phyloP scores from a whole-genome alignment of 2,797 vertebrate genomes.

The Phoxinus dragarum region DNA sequence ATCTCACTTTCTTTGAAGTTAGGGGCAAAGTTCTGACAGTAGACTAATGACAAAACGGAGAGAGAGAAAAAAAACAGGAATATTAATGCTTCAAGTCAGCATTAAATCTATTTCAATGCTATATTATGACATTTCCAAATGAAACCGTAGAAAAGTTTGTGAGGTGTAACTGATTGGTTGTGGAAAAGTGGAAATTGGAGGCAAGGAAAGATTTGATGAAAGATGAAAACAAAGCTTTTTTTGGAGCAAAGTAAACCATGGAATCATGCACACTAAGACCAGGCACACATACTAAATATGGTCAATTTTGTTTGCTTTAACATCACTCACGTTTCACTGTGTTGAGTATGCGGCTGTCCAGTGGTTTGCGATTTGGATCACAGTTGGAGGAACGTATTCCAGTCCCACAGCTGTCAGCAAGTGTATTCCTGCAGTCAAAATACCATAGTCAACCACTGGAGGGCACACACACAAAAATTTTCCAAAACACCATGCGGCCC shows the following conservation, averaged over 20 bases:
- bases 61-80: conserved; percentile 5
- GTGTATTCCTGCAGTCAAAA: conserved; percentile 83
- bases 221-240: too few species aligned
- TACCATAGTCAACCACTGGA: conserved; percentile 68
- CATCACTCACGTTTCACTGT: conserved; percentile 93
- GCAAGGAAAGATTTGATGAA: neutral
- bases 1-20: conserved; percentile 98
- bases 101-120: neutral
- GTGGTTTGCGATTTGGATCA: conserved; percentile 92
- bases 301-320: neutral
- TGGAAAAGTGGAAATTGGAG: neutral
- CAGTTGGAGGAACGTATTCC: conserved; percentile 97
- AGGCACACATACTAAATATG: neutral
- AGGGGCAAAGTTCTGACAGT: conserved; percentile 96
- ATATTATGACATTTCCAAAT: neutral
- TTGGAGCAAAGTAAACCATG: neutral
- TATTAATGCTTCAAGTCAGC: neutral
- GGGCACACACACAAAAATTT: conserved; percentile 50
- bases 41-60: conserved; percentile 74
- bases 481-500: conserved; percentile 30
- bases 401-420: conserved; percentile 93
- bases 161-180: neutral
- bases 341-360: conserved; percentile 96
- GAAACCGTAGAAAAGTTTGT: neutral
- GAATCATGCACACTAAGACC: neutral